Percentiles rank a stretch among this genome's conserved stretches.
Evolutionary conservation across 2,113 vertebrate species (phyloP).

Genomic region (Cairina moschata): DNA sequence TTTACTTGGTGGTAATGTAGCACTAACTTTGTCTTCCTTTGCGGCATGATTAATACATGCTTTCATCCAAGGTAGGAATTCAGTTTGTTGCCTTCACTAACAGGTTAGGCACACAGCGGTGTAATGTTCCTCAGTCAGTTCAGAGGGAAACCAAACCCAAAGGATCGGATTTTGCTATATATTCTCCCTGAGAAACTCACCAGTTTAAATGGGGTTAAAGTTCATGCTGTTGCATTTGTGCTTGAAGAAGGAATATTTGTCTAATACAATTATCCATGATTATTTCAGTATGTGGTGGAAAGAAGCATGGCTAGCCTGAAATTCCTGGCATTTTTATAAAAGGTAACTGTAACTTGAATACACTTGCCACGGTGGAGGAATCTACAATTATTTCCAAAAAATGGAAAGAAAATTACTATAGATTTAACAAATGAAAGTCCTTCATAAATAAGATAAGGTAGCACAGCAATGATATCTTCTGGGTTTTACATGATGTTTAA

Average conservation of each 20-base stretch:
- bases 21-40: not conserved
- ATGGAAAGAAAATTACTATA: not conserved
- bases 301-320: not conserved
- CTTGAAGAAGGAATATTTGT: not conserved
- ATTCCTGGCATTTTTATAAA: not conserved
- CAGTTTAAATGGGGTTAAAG: not conserved
- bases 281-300: not conserved
- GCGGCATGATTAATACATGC: not conserved
- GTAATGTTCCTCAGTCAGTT: not conserved
- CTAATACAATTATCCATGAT: not conserved
- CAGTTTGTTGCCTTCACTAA: not conserved
- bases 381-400: constrained; percentile 7
- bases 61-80: not conserved
- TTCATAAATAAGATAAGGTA: constrained; percentile 63
- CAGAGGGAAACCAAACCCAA: not conserved
- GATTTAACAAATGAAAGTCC: constrained; percentile 46
- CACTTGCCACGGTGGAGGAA: not conserved
- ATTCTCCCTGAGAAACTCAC: not conserved
- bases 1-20: not conserved
- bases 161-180: not conserved
- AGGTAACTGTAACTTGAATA: not conserved
- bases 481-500: constrained; percentile 66
- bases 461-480: constrained; percentile 52
- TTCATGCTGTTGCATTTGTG: not conserved
- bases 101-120: not conserved